Evolutionary conservation across 2,113 vertebrate genomes (phyloP).

Genomic region (Chaenogobius annularis): DNA sequence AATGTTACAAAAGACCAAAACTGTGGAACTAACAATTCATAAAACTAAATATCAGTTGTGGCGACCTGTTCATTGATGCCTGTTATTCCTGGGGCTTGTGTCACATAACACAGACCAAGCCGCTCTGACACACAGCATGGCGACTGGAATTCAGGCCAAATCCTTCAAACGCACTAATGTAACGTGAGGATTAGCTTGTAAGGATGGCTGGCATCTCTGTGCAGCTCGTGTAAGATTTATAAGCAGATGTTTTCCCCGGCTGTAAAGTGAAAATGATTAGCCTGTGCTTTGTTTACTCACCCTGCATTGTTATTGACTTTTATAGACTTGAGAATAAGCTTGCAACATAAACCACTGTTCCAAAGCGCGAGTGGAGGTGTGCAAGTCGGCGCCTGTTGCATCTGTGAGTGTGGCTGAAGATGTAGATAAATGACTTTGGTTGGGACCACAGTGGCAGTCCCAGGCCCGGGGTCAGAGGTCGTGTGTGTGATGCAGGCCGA

Average conservation of each 20-base stretch:
- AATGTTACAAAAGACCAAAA: background rate
- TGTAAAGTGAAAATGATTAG: constrained; percentile 24
- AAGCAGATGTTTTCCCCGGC: constrained; percentile 24
- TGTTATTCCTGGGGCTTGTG: constrained; percentile 49
- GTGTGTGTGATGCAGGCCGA: constrained; percentile 20
- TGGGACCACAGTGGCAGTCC: constrained; percentile 19
- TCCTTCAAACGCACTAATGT: background rate
- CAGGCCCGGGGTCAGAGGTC: constrained; percentile 44
- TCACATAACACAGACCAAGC: constrained; percentile 64
- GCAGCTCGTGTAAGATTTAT: background rate
- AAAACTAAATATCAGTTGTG: background rate
- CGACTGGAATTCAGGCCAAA: constrained; percentile 41
- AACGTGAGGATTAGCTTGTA: background rate
- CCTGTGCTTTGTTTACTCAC: constrained; percentile 6
- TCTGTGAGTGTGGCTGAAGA: constrained; percentile 1
- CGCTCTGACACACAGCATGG: constrained; percentile 65
- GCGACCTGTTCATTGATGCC: constrained; percentile 12
- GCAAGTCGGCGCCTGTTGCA: constrained; percentile 15
- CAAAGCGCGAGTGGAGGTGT: background rate
- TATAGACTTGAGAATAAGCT: constrained; percentile 17
- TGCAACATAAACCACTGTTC: background rate
- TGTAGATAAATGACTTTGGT: background rate
- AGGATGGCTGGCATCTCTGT: background rate
- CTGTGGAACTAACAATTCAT: background rate
- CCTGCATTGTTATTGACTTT: constrained; percentile 18